Conservation (phyloP, 2,797 vertebrate species). For the Sebastes dallii region DNA sequence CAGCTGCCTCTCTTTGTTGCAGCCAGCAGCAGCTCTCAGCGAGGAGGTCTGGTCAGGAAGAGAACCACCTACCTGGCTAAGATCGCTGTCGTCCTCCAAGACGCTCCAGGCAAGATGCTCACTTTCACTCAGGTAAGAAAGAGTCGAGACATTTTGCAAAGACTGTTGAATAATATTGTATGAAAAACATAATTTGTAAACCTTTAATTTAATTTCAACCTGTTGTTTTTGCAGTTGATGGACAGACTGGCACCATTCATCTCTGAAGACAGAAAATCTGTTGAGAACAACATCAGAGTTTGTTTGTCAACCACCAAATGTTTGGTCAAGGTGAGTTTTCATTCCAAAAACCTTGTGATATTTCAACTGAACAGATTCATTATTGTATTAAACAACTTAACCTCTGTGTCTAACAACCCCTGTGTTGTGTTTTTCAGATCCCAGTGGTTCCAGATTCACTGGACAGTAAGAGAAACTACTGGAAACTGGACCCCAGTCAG, state of each 20-base stretch:
- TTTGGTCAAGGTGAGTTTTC: constrained; percentile 75
- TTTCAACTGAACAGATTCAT: neutral
- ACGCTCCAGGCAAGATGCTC: constrained; percentile 75
- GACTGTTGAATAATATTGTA: rapidly evolving
- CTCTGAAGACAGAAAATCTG: constrained; percentile 57
- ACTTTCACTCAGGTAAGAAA: constrained; percentile 70
- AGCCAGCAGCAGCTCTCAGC: constrained; percentile 1
- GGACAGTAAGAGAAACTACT: constrained; percentile 74
- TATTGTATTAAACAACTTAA: rapidly evolving
- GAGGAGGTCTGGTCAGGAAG: constrained; percentile 10
- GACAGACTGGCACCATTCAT: constrained; percentile 52
- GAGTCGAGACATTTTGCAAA: neutral
- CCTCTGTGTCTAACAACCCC: neutral
- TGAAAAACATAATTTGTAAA: neutral
- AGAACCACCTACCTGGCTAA: constrained; percentile 71
- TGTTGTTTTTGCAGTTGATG: constrained; percentile 73
- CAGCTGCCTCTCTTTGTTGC: neutral
- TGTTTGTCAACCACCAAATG: constrained; percentile 78
- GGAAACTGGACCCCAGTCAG: constrained; percentile 75
- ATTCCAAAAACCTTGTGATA: neutral
- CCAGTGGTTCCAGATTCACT: constrained; percentile 56
- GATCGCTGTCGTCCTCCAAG: constrained; percentile 71
- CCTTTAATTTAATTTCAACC: neutral
- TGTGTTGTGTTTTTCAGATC: constrained; percentile 53
- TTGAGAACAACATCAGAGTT: constrained; percentile 77